Base-by-base conservation (phyloP, 2,113 vertebrate species). In the Zingel zingel region DNA sequence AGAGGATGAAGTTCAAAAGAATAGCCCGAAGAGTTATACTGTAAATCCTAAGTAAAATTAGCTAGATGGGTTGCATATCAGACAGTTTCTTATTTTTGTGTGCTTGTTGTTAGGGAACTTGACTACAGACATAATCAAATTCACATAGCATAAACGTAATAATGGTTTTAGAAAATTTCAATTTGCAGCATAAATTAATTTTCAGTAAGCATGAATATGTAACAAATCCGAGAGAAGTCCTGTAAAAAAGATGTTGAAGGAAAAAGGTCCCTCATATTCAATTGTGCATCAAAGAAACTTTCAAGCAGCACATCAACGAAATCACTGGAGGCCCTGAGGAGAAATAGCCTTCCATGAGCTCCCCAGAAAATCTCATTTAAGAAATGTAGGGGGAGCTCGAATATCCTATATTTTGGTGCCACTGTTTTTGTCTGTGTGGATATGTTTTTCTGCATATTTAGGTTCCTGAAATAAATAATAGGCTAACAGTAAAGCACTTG, bases 1-100 rank as follows among this genome's bases (percentile, higher is more conserved):
- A 66, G 78, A 85, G 19, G 83, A 87, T 77, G 79, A 61, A 78
- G 54, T 90, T 89, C 81, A 89, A 86, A 91, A 81, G 81, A 79
- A 80, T 39, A 6, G 77, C 89, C 83, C 2, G 25, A 30, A 74
- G 86, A 77, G 33, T 76, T 74, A 57, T 19, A 58, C 51, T 75
- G 54, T 69, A 74, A 84, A 86, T 69, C 62, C 65, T 19, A 25
- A 81, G 39, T 36, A 79, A 84, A 81, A 82, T 70, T 51, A 65
- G 82, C 74, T 64, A 61, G 50, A 83, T 71, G 72, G 65, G 77
- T 77, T 83, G 62, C 71, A 81, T 69, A 54, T 77, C 66, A 83
- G 70, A 84, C 68, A 33, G 63, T 61, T 33, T 13, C 13, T 75
- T 5, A 21, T 68, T 68, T 68, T 59, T 74, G 61, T 6, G 13